Evolutionary conservation across 2,888 invertebrate species (phyloP), one percentile per base, ranked within the genome.

Genomic region (Mechanitis messenoides): DNA sequence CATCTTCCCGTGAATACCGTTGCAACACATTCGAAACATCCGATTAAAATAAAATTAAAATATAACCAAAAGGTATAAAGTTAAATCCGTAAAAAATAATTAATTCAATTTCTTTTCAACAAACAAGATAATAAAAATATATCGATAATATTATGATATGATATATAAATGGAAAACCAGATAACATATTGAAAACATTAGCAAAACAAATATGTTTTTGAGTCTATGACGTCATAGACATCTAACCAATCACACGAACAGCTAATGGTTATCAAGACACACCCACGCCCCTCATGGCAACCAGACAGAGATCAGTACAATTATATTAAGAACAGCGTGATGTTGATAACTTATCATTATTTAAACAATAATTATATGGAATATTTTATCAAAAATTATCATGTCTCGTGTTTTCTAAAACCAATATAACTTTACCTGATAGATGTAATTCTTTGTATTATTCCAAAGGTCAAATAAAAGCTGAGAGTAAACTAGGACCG

Each of bases 111-210:
- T 20, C 20, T 20, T 20, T 20, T 20, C 20, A 20, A 68, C 65
- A 72, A 79, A 75, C 75, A 81, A 76, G 73, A 77, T 81, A 20
- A 20, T 20, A 20, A 20, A 20, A 20, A 20, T 20, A 77, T 81
- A 81, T 84, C 80, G 83, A 84, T 81, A 83, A 84, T 84, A 85
- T 85, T 83, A 85, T 85, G 82, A 86, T 82, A 82, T 83, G 88
- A 89, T 87, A 89, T 6, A 87, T 79, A 76, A 81, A 77, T 85
- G 86, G 85, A 85, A 88, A 87, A 85, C 73, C 74, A 71, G 81
- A 83, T 83, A 83, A 80, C 75, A 75, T 79, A 79, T 79, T 81
- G 79, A 85, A 84, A 87, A 87, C 86, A 88, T 77, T 76, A 72
- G 65, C 79, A 75, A 79, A 81, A 85, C 85, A 85, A 85, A 84